These are phyloP conservation scores for Xiphophorus hellerii DNA, from an alignment of 2,113 vertebrate species.

Conservation along the genomic window DNA sequence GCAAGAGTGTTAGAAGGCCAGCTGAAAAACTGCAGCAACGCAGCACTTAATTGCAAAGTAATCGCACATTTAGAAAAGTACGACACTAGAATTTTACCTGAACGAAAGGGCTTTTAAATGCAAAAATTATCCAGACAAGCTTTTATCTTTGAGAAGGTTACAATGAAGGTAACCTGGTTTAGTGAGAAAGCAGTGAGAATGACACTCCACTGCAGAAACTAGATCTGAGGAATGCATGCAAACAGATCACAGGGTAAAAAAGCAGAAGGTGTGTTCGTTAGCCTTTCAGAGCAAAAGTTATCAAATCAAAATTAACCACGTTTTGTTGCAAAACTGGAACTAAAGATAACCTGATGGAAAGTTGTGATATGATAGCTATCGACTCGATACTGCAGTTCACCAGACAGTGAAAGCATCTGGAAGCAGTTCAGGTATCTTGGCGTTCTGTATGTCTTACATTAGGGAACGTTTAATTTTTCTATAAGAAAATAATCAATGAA, in stretches of 20 bases:
- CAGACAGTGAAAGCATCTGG: not conserved
- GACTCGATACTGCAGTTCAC: not conserved
- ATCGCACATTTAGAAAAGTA: not conserved
- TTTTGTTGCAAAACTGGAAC: not conserved
- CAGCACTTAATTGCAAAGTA: not conserved
- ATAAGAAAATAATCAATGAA: too few relatives aligned
- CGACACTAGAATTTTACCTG: not conserved
- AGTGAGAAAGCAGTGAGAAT: not conserved
- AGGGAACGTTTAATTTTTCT: not conserved
- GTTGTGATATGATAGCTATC: not conserved
- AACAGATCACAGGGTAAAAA: not conserved
- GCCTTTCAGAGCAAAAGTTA: not conserved
- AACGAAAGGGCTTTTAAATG: not conserved
- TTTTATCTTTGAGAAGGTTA: not conserved
- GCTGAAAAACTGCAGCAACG: constrained; percentile 17
- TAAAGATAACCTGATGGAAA: not conserved
- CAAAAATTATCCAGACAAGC: not conserved
- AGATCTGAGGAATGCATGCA: not conserved
- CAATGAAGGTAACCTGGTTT: not conserved
- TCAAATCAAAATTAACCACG: not conserved
- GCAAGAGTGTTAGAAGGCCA: constrained; percentile 1
- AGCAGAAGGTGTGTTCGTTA: not conserved
- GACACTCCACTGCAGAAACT: not conserved
- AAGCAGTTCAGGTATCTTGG: not conserved
- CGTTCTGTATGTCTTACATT: not conserved